These are phyloP conservation scores for Colletes gigas DNA, from an alignment of 1,140 invertebrate species.

Conservation along the genomic window DNA sequence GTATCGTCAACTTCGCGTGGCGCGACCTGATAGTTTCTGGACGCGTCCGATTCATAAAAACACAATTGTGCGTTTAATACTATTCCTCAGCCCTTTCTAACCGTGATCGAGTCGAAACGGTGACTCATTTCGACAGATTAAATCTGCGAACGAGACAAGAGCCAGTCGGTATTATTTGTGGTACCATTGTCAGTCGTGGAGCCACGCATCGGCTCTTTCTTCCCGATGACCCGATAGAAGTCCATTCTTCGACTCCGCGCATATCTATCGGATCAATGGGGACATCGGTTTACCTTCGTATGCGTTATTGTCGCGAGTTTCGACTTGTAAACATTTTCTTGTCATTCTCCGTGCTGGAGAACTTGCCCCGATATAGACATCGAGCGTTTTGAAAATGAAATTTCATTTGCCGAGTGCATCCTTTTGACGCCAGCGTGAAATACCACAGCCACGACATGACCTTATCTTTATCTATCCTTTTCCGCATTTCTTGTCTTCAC, in stretches of 20 bases:
- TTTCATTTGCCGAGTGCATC: background rate
- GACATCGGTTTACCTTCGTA: constrained; percentile 5
- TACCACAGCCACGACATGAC: fast-evolving
- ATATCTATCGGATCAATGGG: constrained; percentile 44
- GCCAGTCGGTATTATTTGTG: constrained; percentile 46
- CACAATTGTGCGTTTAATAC: constrained; percentile 5
- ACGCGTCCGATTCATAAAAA: background rate
- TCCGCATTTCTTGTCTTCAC: constrained; percentile 9
- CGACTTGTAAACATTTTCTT: background rate
- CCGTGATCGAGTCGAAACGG: constrained; percentile 39
- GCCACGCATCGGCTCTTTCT: constrained; percentile 40
- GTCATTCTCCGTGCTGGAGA: background rate
- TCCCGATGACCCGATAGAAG: constrained; percentile 34
- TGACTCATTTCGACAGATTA: constrained; percentile 61
- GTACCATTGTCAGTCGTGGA: constrained; percentile 36
- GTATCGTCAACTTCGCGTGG: too few species aligned
- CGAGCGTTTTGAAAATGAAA: background rate
- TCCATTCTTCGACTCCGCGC: constrained; percentile 32
- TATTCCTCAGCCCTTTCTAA: constrained; percentile 18
- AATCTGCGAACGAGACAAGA: constrained; percentile 49
- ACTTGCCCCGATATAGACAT: background rate
- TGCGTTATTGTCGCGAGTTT: background rate
- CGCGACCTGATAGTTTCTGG: too few species aligned
- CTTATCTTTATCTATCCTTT: background rate
- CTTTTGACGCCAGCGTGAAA: background rate